A percentile compares a stretch with the other conserved stretches of the same genome.
Evolutionary conservation across 2,888 invertebrate genomes (phyloP).

Genomic region (Helobdella robusta): DNA sequence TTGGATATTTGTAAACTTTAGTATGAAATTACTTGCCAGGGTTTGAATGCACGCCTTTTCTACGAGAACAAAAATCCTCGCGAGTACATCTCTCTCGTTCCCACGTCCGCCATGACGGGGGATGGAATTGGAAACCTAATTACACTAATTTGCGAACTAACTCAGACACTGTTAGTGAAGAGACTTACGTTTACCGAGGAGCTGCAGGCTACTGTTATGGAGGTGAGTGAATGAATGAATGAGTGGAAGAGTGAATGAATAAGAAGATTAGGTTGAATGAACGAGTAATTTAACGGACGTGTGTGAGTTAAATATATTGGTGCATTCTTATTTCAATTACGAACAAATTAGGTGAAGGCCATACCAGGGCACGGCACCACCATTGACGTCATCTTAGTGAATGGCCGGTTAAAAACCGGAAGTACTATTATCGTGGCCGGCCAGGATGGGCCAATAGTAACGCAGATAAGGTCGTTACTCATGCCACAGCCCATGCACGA

Average conservation of each 20-base stretch:
- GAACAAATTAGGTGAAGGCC: conserved; percentile 67
- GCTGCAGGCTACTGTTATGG: conserved; percentile 60
- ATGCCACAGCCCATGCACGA: conserved; percentile 98
- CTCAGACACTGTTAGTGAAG: conserved; percentile 79
- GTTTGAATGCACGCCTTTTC: conserved; percentile 85
- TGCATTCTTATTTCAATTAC: neutral
- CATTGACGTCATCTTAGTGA: conserved; percentile 94
- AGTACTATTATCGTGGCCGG: conserved; percentile 91
- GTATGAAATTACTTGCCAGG: too few species aligned
- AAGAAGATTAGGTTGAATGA: neutral
- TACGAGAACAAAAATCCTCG: conserved; percentile 89
- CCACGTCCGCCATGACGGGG: conserved; percentile 92
- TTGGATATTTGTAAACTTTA: too few species aligned
- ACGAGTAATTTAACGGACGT: neutral
- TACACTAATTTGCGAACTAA: conserved; percentile 80
- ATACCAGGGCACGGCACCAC: conserved; percentile 86
- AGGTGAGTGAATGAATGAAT: conserved; percentile 43
- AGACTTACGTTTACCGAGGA: conserved; percentile 81
- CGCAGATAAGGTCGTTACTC: conserved; percentile 86
- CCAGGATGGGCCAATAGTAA: conserved; percentile 93
- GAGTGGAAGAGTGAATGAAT: neutral
- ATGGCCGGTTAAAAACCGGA: conserved; percentile 83
- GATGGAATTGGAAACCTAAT: conserved; percentile 97
- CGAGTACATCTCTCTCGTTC: conserved; percentile 86
- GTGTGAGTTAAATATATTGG: neutral